A percentile compares a stretch with the other conserved stretches of the same genome.
These are phyloP conservation scores for Cirrhinus mrigala DNA, from an alignment of 2,797 vertebrate species.

Conservation along the genomic window DNA sequence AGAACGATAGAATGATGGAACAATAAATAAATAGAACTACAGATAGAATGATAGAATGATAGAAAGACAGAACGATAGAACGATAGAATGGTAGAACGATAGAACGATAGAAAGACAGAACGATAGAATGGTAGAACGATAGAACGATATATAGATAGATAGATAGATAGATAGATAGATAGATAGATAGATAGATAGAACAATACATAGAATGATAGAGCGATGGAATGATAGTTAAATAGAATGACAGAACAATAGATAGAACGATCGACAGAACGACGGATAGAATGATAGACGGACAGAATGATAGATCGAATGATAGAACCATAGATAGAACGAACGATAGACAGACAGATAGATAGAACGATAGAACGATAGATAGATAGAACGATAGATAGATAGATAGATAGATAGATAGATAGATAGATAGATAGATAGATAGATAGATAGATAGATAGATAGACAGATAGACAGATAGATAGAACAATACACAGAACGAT, in stretches of 20 bases:
- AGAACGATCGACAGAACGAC: background rate
- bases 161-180: background rate
- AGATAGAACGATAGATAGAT: background rate
- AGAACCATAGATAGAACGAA: too few relatives aligned
- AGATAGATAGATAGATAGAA: background rate
- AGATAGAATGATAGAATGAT: background rate
- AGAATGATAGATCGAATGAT: background rate
- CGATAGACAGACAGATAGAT: too few relatives aligned
- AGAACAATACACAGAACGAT: background rate
- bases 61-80: too few relatives aligned
- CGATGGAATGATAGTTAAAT: background rate
- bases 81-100: rapidly evolving
- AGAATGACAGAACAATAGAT: too few relatives aligned
- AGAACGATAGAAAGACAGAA: background rate
- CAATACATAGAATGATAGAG: background rate
- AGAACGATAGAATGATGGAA: background rate
- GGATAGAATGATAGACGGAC: background rate
- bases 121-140: background rate
- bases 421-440: background rate
- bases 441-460: background rate
- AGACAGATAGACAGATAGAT: background rate
- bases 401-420: background rate
- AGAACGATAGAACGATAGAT: background rate
- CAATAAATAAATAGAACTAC: too few relatives aligned
- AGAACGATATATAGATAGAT: background rate